phyloP scores from a whole-genome alignment of 2,797 vertebrate species.

The Peromyscus eremicus region DNA sequence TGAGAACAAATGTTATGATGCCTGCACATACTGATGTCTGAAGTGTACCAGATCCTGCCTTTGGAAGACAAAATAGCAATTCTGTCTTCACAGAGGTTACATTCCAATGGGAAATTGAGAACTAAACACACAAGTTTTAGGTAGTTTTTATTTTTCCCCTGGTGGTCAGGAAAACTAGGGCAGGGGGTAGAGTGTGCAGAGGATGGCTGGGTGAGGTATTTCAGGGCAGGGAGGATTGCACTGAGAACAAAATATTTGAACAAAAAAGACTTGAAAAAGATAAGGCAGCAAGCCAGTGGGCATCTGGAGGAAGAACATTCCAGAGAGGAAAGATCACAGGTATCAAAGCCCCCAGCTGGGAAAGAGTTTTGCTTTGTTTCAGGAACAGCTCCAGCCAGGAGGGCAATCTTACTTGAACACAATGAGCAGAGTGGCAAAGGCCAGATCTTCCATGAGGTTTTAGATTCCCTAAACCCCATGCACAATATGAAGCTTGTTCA shows the following conservation, averaged over 20 bases:
- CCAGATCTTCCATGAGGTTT: conserved; percentile 25
- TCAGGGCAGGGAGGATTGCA: neutral
- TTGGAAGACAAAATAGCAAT: neutral
- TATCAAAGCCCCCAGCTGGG: neutral
- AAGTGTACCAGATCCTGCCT: neutral
- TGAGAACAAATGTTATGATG: neutral
- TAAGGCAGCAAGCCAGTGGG: neutral
- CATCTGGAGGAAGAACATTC: conserved; percentile 50
- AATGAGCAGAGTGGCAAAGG: neutral
- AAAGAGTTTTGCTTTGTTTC: conserved; percentile 51
- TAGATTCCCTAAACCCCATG: neutral
- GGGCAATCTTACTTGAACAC: conserved; percentile 16
- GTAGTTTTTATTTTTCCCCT: neutral
- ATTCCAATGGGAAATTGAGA: neutral
- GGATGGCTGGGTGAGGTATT: too few relatives aligned
- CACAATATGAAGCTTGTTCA: neutral
- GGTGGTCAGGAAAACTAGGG: neutral
- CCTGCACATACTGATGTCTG: neutral
- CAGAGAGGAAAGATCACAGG: conserved; percentile 19
- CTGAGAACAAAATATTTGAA: conserved; percentile 47
- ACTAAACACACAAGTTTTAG: neutral
- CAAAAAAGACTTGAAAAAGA: conserved; percentile 45
- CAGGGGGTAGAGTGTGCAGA: neutral
- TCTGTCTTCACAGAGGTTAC: neutral
- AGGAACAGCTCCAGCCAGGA: neutral